These are phyloP conservation scores for Antrozous pallidus DNA, from an alignment of 2,797 vertebrate species.

Conservation along the genomic window DNA sequence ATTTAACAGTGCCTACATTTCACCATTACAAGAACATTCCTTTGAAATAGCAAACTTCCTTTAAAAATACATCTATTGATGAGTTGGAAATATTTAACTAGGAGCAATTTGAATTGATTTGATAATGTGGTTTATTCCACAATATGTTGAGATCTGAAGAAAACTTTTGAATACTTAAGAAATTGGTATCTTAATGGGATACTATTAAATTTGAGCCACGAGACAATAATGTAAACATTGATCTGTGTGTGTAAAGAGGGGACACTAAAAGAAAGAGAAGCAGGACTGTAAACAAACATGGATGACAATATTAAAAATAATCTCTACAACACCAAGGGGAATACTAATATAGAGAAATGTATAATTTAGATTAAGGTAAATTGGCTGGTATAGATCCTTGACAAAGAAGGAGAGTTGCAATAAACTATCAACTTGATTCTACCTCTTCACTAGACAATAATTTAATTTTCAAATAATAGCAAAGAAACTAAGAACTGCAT, in stretches of 20 bases:
- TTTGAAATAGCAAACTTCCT: conserved; percentile 22
- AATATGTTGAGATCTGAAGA: background rate
- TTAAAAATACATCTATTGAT: background rate
- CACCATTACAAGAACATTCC: background rate
- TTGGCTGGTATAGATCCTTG: background rate
- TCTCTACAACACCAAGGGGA: background rate
- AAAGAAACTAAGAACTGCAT: background rate
- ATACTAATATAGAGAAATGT: background rate
- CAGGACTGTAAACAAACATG: background rate
- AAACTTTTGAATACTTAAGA: background rate
- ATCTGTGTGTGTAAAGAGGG: background rate
- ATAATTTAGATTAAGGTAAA: background rate
- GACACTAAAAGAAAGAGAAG: background rate
- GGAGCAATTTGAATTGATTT: background rate
- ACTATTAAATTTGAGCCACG: background rate
- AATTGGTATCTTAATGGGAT: background rate
- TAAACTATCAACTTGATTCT: background rate
- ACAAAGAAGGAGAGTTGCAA: background rate
- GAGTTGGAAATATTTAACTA: background rate
- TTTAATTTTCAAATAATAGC: background rate
- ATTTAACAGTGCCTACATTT: background rate
- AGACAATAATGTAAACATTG: background rate
- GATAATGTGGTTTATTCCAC: conserved; percentile 7
- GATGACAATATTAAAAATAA: background rate
- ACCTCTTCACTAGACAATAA: background rate